Evolutionary conservation across 2,888 invertebrate species (phyloP).

Genomic region (Artemia sp.): DNA sequence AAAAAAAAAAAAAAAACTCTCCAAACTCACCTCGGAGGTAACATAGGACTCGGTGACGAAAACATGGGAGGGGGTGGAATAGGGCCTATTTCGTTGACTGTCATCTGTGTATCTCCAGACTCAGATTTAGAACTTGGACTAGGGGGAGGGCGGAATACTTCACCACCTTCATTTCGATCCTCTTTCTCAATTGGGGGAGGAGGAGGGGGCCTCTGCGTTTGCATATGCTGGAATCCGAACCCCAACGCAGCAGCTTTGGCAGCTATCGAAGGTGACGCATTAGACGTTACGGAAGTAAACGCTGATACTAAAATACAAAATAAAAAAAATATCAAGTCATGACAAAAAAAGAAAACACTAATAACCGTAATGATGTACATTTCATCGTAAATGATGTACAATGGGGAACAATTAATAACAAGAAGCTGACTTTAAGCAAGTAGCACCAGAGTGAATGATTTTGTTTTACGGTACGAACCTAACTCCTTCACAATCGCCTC

Average conservation of each 20-base stretch:
- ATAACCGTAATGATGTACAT: too few species aligned
- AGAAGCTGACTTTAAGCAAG: too few species aligned
- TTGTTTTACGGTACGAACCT: too few species aligned
- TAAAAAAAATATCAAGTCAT: not conserved
- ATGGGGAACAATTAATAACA: too few species aligned
- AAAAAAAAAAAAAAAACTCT: not conserved
- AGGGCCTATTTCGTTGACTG: constrained; percentile 77
- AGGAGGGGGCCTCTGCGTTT: constrained; percentile 16
- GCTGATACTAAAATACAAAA: not conserved
- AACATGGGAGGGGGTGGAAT: constrained; percentile 91
- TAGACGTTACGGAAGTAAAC: not conserved
- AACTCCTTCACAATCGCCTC: too few species aligned
- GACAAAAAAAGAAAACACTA: not conserved
- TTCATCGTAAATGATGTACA: too few species aligned
- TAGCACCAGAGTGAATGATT: too few species aligned
- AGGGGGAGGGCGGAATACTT: constrained; percentile 20
- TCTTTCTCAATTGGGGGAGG: constrained; percentile 16
- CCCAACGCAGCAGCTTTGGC: constrained; percentile 12
- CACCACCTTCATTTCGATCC: constrained; percentile 20
- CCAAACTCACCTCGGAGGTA: constrained; percentile 21
- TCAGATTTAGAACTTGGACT: constrained; percentile 46
- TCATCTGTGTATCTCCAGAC: constrained; percentile 78
- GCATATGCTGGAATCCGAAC: constrained; percentile 8
- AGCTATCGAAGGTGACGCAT: constrained; percentile 10
- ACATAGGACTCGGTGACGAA: constrained; percentile 42